Base-by-base conservation (phyloP, 2,797 vertebrate genomes). In the Enteromius argenteus region DNA sequence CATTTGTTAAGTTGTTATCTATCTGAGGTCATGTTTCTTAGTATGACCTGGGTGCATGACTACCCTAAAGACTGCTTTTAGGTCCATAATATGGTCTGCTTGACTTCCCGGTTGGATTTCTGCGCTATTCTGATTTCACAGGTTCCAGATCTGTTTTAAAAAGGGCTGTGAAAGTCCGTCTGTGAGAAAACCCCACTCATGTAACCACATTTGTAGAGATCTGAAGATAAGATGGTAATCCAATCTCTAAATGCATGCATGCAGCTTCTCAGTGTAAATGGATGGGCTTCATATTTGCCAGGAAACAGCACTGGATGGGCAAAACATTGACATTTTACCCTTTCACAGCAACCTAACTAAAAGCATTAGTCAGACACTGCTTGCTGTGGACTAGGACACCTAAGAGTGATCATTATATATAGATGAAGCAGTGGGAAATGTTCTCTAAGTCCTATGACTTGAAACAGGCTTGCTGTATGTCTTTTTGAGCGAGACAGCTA, bases 171-270 rank as follows among this genome's bases (percentile, higher is more conserved):
- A 81, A 81, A 44, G 72, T 35, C 68, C 3, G 42, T 74, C 35
- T 76, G 68, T 49, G 67, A 73, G 79, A 84, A 88, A 83, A 71
- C 51, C 67, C 73, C 82, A 67, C 80, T 87, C 42, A 39, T 74
- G 81, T 90, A 89, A 90, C 86, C 60, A 84, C 74, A 84, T 90
- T 89, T 90, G 81, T 87, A 89, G 77, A 88, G 89, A 90, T 85
- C 62, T 67, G 76, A 66, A 79, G 73, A 88, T 87, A 81, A 83
- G 71, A 80, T 68, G 80, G 88, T 69, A 90, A 89, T 83, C 78
- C 86, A 84, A 88, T 86, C 83, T 86, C 78, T 81, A 87, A 88
- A 87, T 87, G 86, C 74, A 84, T 51, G 84, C 75, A 84, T 80
- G 74, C 67, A 71, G 72, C 72, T 87, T 85, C 68, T 85, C 62